A percentile compares a stretch with the other conserved stretches of the same genome.
Conservation (phyloP, 2,113 vertebrate species). For the Callipepla squamata region DNA sequence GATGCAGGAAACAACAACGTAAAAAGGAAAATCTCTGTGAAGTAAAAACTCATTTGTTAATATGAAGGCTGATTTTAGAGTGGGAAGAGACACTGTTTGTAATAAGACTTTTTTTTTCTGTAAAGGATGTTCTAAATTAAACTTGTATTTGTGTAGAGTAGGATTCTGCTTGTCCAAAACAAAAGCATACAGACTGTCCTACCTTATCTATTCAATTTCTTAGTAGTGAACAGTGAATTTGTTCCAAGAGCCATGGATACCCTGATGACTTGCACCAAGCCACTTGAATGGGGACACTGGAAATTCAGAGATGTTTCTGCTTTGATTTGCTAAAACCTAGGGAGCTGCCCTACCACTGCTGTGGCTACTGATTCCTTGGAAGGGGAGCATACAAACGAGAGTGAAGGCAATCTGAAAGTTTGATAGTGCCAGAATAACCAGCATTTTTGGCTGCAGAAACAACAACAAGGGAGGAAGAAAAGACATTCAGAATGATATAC, state of each 20-base stretch:
- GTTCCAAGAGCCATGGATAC: background rate
- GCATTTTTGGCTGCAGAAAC: background rate
- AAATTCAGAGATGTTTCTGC: background rate
- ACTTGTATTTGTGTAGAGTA: background rate
- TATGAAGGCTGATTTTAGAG: conserved; percentile 33
- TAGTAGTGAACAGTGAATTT: background rate
- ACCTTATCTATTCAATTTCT: background rate
- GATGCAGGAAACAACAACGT: conserved; percentile 73
- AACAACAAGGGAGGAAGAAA: background rate
- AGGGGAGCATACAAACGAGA: accelerated
- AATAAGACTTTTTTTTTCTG: background rate
- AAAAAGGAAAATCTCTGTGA: conserved; percentile 61
- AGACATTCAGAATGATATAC: background rate
- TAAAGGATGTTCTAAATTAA: background rate
- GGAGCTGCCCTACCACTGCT: background rate
- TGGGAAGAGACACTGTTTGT: background rate
- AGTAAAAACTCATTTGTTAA: conserved; percentile 71
- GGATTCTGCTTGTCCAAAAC: background rate
- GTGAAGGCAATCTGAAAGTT: background rate
- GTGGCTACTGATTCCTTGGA: background rate
- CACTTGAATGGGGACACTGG: background rate
- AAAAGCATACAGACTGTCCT: background rate
- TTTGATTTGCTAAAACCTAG: background rate
- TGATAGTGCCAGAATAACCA: background rate
- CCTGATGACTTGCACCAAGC: background rate